A percentile compares a stretch with the other conserved stretches of the same genome.
Conservation (phyloP, 1,140 invertebrate species). For the Leptinotarsa undecemlineata region DNA sequence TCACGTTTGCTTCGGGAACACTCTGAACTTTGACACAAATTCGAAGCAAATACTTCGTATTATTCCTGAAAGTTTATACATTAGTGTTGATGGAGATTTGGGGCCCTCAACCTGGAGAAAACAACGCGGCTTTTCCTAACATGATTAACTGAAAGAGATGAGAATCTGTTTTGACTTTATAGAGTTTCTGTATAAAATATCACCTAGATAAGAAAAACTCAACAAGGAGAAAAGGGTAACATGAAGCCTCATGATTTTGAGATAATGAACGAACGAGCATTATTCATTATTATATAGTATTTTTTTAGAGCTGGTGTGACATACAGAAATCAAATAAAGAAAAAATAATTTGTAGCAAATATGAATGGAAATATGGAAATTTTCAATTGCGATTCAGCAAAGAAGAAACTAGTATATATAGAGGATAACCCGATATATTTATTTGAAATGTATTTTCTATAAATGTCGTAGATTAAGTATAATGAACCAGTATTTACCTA, state of each 20-base stretch:
- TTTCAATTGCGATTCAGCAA: too few species aligned
- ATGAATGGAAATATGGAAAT: too few species aligned
- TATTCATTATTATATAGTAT: too few species aligned
- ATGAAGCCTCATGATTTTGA: too few species aligned
- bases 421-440: too few species aligned
- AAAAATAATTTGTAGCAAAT: too few species aligned
- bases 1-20: not conserved
- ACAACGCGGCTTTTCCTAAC: constrained; percentile 12
- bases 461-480: not conserved
- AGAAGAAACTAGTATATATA: too few species aligned
- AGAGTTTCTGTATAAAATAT: not conserved
- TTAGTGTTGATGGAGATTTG: constrained; percentile 14
- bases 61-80: constrained; percentile 16
- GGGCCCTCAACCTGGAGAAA: constrained; percentile 12
- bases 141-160: constrained; percentile 3
- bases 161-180: not conserved
- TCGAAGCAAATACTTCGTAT: constrained; percentile 13
- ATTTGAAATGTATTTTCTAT: not conserved
- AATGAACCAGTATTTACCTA: not conserved
- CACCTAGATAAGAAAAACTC: too few species aligned
- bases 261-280: too few species aligned
- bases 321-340: too few species aligned
- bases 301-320: too few species aligned
- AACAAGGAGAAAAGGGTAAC: too few species aligned
- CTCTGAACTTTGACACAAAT: constrained; percentile 5